Conservation (phyloP, 2,113 vertebrate species). For the Nanorana parkeri region DNA sequence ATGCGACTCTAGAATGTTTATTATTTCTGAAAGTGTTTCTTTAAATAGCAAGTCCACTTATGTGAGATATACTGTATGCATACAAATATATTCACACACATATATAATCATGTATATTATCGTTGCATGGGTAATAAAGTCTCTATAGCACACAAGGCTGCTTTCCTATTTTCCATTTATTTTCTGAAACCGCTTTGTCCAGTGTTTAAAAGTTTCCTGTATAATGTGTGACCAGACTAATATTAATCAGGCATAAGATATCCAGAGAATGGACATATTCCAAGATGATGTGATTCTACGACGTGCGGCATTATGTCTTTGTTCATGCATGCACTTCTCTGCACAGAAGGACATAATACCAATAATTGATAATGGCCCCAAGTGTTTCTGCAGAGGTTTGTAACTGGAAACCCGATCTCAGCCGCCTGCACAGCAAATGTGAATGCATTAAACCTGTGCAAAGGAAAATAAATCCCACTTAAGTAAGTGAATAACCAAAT, state of each 20-base stretch:
- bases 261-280: constrained; percentile 2
- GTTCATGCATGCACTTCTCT: neutral
- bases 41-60: too few species aligned
- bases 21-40: rapidly evolving
- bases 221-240: constrained; percentile 3
- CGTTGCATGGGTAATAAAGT: too few species aligned
- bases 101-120: too few species aligned
- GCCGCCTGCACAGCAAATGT: constrained; percentile 15
- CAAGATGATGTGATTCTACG: neutral
- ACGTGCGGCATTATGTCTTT: neutral
- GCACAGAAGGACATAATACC: constrained; percentile 24
- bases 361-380: constrained; percentile 39
- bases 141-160: too few species aligned
- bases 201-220: neutral
- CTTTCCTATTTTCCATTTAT: neutral
- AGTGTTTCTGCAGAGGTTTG: constrained; percentile 24
- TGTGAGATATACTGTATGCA: too few species aligned
- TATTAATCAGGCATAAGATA: constrained; percentile 12
- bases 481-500: constrained; percentile 42
- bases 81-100: too few species aligned
- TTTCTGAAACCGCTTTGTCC: neutral
- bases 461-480: constrained; percentile 36
- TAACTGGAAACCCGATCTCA: constrained; percentile 34
- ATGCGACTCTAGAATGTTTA: too few species aligned
- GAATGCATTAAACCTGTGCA: neutral